Percentiles rank a stretch among this genome's conserved stretches.
Conservation (phyloP, 2,797 vertebrate genomes). For the Zenarchopterus dispar region DNA sequence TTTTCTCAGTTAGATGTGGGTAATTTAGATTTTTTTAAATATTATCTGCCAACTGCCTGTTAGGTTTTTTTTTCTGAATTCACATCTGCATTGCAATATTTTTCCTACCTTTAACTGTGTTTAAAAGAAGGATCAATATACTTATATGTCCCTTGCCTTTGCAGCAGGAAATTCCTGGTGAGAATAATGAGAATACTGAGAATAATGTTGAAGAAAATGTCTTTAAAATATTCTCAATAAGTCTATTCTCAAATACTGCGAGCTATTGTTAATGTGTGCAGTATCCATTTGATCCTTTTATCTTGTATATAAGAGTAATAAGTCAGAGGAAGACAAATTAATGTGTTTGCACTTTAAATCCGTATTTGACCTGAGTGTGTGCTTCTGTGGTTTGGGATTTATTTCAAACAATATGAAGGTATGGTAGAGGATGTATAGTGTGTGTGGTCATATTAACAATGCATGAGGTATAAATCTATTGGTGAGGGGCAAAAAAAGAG, state of each 20-base stretch:
- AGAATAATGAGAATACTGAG: no score
- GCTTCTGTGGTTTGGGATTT: conserved; percentile 26
- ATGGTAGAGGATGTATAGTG: conserved; percentile 15
- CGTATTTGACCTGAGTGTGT: conserved; percentile 6
- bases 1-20: no score
- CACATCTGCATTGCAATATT: no score
- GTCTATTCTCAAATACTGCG: conserved; percentile 23
- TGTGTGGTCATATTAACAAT: conserved; percentile 55
- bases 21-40: no score
- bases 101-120: no score
- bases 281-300: conserved; percentile 6
- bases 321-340: conserved; percentile 23
- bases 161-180: not conserved
- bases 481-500: conserved; percentile 43
- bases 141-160: no score
- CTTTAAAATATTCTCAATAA: not conserved
- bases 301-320: not conserved
- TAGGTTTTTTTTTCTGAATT: no score
- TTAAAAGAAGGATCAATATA: no score
- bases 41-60: no score
- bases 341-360: conserved; percentile 32
- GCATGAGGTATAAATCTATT: conserved; percentile 65
- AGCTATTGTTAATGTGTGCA: conserved; percentile 22
- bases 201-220: no score
- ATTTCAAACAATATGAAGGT: conserved; percentile 31